A percentile compares a stretch with the other conserved stretches of the same genome.
Evolutionary conservation across 2,113 vertebrate species (phyloP).

Genomic region (Microtus montanus): DNA sequence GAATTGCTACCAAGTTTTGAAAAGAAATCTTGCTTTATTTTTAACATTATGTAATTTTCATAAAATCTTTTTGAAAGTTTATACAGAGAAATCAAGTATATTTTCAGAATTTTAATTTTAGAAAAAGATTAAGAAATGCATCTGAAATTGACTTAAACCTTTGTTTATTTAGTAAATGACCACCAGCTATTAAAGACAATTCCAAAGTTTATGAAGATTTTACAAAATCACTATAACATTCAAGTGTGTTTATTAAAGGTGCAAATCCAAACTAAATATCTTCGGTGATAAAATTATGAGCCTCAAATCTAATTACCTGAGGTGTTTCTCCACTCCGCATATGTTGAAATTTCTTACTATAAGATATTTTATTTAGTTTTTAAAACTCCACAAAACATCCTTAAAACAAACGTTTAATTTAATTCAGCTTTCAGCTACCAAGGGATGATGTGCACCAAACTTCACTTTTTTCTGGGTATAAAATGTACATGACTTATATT

Average conservation of each 20-base stretch:
- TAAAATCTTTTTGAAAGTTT: slow-evolving; percentile 40
- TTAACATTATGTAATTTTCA: slow-evolving; percentile 43
- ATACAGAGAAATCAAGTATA: slow-evolving; percentile 1
- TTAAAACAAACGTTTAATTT: background rate
- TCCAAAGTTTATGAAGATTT: slow-evolving; percentile 20
- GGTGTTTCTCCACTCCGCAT: background rate
- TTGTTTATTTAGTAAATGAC: background rate
- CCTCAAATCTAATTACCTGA: slow-evolving; percentile 9
- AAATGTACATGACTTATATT: background rate
- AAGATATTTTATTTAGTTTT: slow-evolving; percentile 8
- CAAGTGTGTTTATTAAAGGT: slow-evolving; percentile 5
- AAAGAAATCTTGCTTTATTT: background rate
- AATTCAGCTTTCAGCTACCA: background rate
- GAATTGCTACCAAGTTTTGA: slow-evolving; percentile 18
- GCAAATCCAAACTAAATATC: background rate
- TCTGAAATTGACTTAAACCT: slow-evolving; percentile 41
- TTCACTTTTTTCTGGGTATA: background rate
- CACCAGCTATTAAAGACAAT: background rate
- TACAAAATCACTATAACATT: slow-evolving; percentile 9
- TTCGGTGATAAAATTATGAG: slow-evolving; percentile 18
- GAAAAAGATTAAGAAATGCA: slow-evolving; percentile 29
- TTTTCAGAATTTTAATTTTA: slow-evolving; percentile 57
- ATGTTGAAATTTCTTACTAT: background rate
- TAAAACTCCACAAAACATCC: background rate
- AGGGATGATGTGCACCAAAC: background rate